Evolutionary conservation across 2,888 invertebrate genomes (phyloP), one percentile per base, ranked within the genome.

Genomic region (Coecobrya sp.): DNA sequence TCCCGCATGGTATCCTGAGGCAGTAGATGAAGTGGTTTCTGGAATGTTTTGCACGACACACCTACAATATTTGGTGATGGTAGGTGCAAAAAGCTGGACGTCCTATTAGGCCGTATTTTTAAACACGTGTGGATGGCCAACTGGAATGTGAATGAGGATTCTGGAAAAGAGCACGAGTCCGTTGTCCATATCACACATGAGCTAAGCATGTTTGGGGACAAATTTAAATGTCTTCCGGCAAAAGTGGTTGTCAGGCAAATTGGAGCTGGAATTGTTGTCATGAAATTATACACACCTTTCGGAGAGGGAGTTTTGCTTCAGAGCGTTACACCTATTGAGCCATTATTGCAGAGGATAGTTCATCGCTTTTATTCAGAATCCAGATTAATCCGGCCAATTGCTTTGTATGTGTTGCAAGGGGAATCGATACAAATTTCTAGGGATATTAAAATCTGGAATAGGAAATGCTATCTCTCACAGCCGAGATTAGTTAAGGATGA

Each of bases 401-500:
- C 97, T 0, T 97, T 97, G 82, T 95, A 97, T 16, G 95, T 97
- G n/a, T 96, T 98, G 0, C 95, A 96, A 0, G 97, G 96, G 0
- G 55, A 55, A 55, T 13, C 55, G 0, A 96, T 59, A 0, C 59
- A 98, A 98, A 97, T 98, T 95, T 97, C 98, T 95, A 96, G 98
- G 0, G 99, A 99, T 95, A 97, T 98, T 0, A 96, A 96, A 93
- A 97, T 99, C 3, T 99, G 99, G 98, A 98, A 98, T 95, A 97
- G 97, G 96, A 99, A 99, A 95, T 96, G 96, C 11, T 98, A 97
- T 95, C 96, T 97, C 0, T n/a, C n/a, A n/a, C 97, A 97, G 0
- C 98, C 98, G 0, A 95, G 97, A 0, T 96, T 98, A 92, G 97
- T 98, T 0, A 97, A 97, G 93, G 97, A 98, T 86, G 99, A 99